Evolutionary conservation across 2,113 vertebrate genomes (phyloP).

Genomic region (Petromus typicus): DNA sequence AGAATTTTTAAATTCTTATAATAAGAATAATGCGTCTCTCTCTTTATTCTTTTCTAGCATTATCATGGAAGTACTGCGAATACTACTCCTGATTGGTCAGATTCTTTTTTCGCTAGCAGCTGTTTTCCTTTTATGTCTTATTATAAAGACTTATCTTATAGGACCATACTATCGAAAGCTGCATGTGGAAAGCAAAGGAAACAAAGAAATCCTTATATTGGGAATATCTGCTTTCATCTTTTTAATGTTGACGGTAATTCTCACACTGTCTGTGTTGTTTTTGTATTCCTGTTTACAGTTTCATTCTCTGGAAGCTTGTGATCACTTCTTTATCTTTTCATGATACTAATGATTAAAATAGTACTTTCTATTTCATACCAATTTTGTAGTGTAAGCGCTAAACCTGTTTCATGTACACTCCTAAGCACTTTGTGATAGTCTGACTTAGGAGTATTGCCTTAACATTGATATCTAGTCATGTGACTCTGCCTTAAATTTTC

Average conservation of each 20-base stretch:
- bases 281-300: background rate
- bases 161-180: constrained; percentile 96
- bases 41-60: constrained; percentile 81
- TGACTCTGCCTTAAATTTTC: background rate
- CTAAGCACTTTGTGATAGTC: background rate
- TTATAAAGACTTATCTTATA: constrained; percentile 93
- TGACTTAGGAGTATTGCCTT: background rate
- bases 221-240: constrained; percentile 96
- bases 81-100: constrained; percentile 91
- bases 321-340: background rate
- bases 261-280: background rate
- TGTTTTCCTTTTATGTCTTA: constrained; percentile 92
- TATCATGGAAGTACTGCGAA: constrained; percentile 89
- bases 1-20: background rate
- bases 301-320: background rate
- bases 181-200: constrained; percentile 94
- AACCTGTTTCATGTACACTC: background rate
- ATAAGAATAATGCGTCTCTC: constrained; percentile 50
- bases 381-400: background rate
- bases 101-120: constrained; percentile 93
- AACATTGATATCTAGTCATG: background rate
- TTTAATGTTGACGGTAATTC: constrained; percentile 94
- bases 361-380: background rate
- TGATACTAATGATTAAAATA: constrained; percentile 3
- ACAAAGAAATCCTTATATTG: constrained; percentile 96